Conservation (phyloP, 2,888 invertebrate species). For the Nomada goodeniana region DNA sequence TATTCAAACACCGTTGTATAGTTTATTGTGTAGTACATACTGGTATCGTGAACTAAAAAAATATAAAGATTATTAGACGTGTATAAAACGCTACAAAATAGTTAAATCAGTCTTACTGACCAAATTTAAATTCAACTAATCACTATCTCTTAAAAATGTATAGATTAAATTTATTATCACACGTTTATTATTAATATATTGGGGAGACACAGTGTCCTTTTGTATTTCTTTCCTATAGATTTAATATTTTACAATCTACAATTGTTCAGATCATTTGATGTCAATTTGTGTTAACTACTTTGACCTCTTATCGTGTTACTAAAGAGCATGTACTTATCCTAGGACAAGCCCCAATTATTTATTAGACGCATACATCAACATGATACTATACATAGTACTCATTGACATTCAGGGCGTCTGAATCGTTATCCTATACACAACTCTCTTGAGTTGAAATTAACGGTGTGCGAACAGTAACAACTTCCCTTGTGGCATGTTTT, state of each 20-base stretch:
- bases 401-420: slow-evolving; percentile 83
- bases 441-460: slow-evolving; percentile 83
- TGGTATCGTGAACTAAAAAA: slow-evolving; percentile 1
- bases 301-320: slow-evolving; percentile 24
- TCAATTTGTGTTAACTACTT: slow-evolving; percentile 11
- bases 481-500: slow-evolving; percentile 80
- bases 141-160: slow-evolving; percentile 36
- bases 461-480: slow-evolving; percentile 83
- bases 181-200: slow-evolving; percentile 16
- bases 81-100: slow-evolving; percentile 12
- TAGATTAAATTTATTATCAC: slow-evolving; percentile 36
- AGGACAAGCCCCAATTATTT: slow-evolving; percentile 26
- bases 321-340: slow-evolving; percentile 20
- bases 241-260: slow-evolving; percentile 11
- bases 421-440: slow-evolving; percentile 83
- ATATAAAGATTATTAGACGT: neutral
- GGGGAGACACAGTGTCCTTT: slow-evolving; percentile 39
- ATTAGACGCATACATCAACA: slow-evolving; percentile 58
- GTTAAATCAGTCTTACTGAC: slow-evolving; percentile 47
- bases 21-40: neutral
- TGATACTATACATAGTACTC: slow-evolving; percentile 83
- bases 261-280: neutral
- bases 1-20: neutral
- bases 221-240: slow-evolving; percentile 18
- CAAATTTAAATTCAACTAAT: slow-evolving; percentile 38